Base-by-base conservation (phyloP, 2,113 vertebrate genomes). In the Epinephelus fuscoguttatus region DNA sequence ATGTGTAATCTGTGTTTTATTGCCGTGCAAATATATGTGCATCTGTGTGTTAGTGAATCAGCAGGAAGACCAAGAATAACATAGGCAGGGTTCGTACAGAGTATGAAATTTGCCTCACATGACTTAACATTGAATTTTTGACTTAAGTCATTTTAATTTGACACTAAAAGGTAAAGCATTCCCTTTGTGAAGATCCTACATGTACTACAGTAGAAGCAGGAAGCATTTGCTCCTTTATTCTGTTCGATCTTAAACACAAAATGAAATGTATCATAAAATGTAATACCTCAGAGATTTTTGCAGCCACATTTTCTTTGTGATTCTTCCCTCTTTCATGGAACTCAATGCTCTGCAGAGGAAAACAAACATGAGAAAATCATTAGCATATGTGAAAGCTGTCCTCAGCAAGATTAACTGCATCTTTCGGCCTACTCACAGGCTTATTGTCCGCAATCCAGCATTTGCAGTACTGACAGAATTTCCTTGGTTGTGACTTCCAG, bases 361-460 rank as follows among this genome's bases (percentile, higher is more conserved):
- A 68, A 75, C 15, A 76, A 14, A 61, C 55, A 77, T 2, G 6
- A 59, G 6, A 2, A 56, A 0, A 60, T 33, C 14, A 70, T 9
- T 30, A 30, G 30, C 4, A 60, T 66, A 6, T 68, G 7, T n/a
- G 4, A 1, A 57, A 0, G 15, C 9, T n/a, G 23, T 50, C 50
- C 15, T 59, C 4, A 4, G 8, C 7, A 37, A 60, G 8, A 59
- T 40, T 0, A 33, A 8, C 30, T 18, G 15, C 9, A 8, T 50
- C 1, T 21, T 4, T 21, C 2, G 1, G 3, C 0, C 13, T 7
- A 94, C 98, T 80, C 96, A 99, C 98, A 88, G 98, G 98, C 85
- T 98, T 99, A 87, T 99, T 99, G 93, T 99, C 98, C 3, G 98
- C 97, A 92, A 99, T 99, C 98, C 98, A 99, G 88, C 98, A 99